phyloP scores from a whole-genome alignment of 2,113 vertebrate species.

The Calyptommatus sinebrachiatus region DNA sequence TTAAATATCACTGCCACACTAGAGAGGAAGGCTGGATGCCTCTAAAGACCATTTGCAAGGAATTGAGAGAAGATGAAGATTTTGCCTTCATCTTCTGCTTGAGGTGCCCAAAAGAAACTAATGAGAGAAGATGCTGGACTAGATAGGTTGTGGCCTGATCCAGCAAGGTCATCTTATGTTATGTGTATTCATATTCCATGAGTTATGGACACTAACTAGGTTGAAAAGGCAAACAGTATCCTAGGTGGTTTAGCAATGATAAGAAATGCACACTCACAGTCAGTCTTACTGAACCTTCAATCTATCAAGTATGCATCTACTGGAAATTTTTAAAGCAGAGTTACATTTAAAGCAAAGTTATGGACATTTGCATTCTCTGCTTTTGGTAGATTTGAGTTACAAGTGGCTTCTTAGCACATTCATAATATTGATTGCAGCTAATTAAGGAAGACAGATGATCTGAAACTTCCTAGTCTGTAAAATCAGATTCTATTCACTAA shows the following conservation, averaged over 20 bases:
- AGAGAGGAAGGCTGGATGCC: too few relatives aligned
- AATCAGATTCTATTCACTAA: neutral
- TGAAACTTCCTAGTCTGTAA: neutral
- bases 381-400: slow-evolving; percentile 1
- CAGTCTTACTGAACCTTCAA: neutral
- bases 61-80: too few relatives aligned
- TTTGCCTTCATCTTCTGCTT: too few relatives aligned
- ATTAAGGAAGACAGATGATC: slow-evolving; percentile 12
- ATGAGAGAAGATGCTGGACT: too few relatives aligned
- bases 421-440: slow-evolving; percentile 25
- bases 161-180: too few relatives aligned
- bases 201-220: neutral
- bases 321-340: slow-evolving; percentile 7
- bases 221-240: neutral
- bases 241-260: slow-evolving; percentile 32
- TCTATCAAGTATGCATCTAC: neutral
- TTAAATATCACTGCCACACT: too few relatives aligned
- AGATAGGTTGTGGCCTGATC: too few relatives aligned
- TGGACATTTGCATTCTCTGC: slow-evolving; percentile 16
- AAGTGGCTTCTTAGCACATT: neutral
- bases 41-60: too few relatives aligned
- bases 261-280: neutral
- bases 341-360: slow-evolving; percentile 6
- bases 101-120: too few relatives aligned
- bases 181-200: neutral